A percentile compares a stretch with the other conserved stretches of the same genome.
Conservation (phyloP, 2,113 vertebrate species). For the Manacus vitellinus region DNA sequence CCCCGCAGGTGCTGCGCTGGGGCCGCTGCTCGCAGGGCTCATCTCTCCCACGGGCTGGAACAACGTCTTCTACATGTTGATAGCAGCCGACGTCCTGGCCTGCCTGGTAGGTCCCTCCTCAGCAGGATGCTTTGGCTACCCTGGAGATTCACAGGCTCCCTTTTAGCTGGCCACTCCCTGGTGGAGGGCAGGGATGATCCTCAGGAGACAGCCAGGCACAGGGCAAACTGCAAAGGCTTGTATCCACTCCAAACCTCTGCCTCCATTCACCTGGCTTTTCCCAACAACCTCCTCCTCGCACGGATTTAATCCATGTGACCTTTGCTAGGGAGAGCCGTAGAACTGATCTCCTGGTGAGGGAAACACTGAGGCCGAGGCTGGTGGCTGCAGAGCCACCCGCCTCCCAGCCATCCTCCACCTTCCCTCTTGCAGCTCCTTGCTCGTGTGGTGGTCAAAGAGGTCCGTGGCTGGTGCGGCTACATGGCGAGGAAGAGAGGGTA, state of each 20-base stretch:
- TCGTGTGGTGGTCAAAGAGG: conserved; percentile 90
- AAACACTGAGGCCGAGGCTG: accelerated
- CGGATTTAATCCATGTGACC: accelerated
- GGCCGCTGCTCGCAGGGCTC: conserved; percentile 89
- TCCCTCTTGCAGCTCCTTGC: conserved; percentile 79
- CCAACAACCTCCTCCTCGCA: accelerated
- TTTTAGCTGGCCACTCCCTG: accelerated
- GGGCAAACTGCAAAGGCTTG: not conserved
- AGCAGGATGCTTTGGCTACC: not conserved
- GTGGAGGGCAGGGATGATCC: not conserved
- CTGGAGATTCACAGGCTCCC: not conserved
- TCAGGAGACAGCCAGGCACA: not conserved
- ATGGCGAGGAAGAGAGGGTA: conserved; percentile 79
- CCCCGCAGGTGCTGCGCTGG: conserved; percentile 86
- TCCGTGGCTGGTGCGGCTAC: conserved; percentile 77
- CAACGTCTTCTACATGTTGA: conserved; percentile 97
- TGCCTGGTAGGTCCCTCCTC: conserved; percentile 83
- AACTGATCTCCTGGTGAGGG: accelerated
- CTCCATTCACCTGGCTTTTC: not conserved
- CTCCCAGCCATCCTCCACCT: accelerated
- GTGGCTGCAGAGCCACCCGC: not conserved
- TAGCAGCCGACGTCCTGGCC: conserved; percentile 85
- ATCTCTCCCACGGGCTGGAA: conserved; percentile 94
- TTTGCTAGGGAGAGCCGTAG: not conserved
- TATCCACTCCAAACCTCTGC: not conserved